Evolutionary conservation across 2,888 invertebrate species (phyloP), one percentile per base, ranked within the genome.

Genomic region (Heliconius sara): DNA sequence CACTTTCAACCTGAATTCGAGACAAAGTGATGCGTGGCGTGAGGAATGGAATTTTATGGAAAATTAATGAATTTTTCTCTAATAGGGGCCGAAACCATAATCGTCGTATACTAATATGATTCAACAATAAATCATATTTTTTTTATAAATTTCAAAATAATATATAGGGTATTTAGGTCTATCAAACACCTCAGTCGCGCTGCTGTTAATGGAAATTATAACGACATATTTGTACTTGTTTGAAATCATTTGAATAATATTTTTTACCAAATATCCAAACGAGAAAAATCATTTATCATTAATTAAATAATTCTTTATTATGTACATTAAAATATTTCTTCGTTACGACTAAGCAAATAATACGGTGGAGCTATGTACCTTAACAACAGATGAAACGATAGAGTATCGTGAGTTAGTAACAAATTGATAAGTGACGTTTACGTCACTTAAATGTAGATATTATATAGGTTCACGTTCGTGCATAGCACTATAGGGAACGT

Each of bases 401-500:
- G 19, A 57, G 57, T 47, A 47, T 30, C 34, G 74, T 60, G 63
- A 74, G 43, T 65, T 65, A 43, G 65, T 65, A 75, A 75, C 65
- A 65, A 75, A 75, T 39, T 75, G 65, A 75, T 75, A 73, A 73
- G 72, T 73, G 72, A 73, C n/a, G 30, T 73, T n/a, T n/a, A 16
- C 52, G 19, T 52, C 52, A 30, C 16, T 39, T 39, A 52, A 76
- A 47, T 60, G 39, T 77, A 77, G 34, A n/a, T 43, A n/a, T 34
- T 13, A 71, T 43, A 19, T 19, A 52, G 19, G 7, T 22, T 52
- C 9, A 9, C 34, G 34, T 9, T 1, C 12, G 4, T 16, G 9
- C 16, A 47, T 16, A 16, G 16, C 47, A 47, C 13, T 0, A 5
- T 47, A 34, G 16, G 47, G 47, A 3, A 47, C 5, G 12, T 47